Base-by-base conservation (phyloP, 1,140 invertebrate species). In the Dreissena polymorpha region DNA sequence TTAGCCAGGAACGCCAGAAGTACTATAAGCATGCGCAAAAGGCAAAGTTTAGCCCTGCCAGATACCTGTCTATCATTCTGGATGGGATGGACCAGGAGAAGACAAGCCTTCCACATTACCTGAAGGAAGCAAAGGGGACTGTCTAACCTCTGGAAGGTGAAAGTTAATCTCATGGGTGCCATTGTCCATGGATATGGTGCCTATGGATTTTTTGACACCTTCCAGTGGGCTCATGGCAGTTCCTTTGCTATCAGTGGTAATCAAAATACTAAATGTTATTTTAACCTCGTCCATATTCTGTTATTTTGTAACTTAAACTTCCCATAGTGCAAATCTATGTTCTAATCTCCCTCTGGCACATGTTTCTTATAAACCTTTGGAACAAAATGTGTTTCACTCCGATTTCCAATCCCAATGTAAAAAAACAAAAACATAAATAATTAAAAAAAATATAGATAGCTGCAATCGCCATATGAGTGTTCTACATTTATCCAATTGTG, bases 131-230 rank as follows among this genome's bases (percentile, higher is more conserved):
- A 10, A 73, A 73, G 51, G n/a, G n/a, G 50, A n/a, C 27, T 73
- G 13, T 53, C 50, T 12, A 73, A 25, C 25, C 49, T 73, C 8
- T 73, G 71, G 71, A 73, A 55, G 53, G 13, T 73, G 53, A 73
- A 55, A 57, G 25, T 73, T 10, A 73, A 57, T 25, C 21, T 73
- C 8, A 73, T 55, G 25, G 71, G 71, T n/a, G 71, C 51, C 27
- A 73, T 73, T 55, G 71, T 73, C 18, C 71, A 73, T 57, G 71
- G 71, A 18, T 16, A 21, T 53, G 71, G 71, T 18, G 25, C 51
- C n/a, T 73, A 73, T 25, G 71, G 71, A n/a, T 73, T 73, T 21
- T 73, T 73, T 73, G 71, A 73, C 51, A 14, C 71, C 14, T 55
- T 55, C 49, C 14, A 55, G 49, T 73, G 25, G 16, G 25, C 16